phyloP scores from a whole-genome alignment of 2,888 invertebrate genomes.

The Andrena haemorrhoa region DNA sequence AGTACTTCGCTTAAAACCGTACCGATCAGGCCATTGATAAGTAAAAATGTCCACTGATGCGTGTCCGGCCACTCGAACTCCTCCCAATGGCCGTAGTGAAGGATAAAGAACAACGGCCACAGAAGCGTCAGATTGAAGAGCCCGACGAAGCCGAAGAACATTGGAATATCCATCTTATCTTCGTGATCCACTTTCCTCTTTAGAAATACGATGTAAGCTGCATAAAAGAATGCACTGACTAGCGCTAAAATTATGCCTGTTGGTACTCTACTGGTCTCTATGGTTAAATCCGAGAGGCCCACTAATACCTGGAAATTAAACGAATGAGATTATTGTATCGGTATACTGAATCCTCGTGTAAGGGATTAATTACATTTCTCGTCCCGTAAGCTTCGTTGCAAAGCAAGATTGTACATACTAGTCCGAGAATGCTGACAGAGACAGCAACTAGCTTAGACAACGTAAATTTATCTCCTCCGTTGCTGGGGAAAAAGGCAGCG shows the following conservation, averaged over 20 bases:
- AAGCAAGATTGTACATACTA: slow-evolving; percentile 87
- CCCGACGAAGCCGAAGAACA: slow-evolving; percentile 98
- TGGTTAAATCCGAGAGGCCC: slow-evolving; percentile 90
- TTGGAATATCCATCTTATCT: slow-evolving; percentile 96
- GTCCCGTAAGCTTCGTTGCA: neutral
- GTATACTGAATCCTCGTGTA: neutral
- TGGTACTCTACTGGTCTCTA: slow-evolving; percentile 89
- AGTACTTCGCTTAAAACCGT: slow-evolving; percentile 96
- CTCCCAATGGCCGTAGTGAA: slow-evolving; percentile 94
- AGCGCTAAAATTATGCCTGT: slow-evolving; percentile 93
- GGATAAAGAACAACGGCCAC: slow-evolving; percentile 95
- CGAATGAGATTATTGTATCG: slow-evolving; percentile 48
- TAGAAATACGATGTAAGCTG: slow-evolving; percentile 95
- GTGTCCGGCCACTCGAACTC: slow-evolving; percentile 93
- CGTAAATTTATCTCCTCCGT: slow-evolving; percentile 93
- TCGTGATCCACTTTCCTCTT: slow-evolving; percentile 95
- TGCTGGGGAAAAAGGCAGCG: slow-evolving; percentile 94
- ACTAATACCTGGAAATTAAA: slow-evolving; percentile 88
- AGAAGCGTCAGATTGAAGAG: slow-evolving; percentile 94
- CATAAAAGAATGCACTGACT: slow-evolving; percentile 95
- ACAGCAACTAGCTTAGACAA: slow-evolving; percentile 94
- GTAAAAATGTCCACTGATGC: slow-evolving; percentile 91
- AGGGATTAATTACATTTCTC: slow-evolving; percentile 1
- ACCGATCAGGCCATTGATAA: slow-evolving; percentile 95
- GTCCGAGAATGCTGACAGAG: slow-evolving; percentile 90